Evolutionary conservation across 2,797 vertebrate species (phyloP).

Genomic region (Allochrocebus solatus): DNA sequence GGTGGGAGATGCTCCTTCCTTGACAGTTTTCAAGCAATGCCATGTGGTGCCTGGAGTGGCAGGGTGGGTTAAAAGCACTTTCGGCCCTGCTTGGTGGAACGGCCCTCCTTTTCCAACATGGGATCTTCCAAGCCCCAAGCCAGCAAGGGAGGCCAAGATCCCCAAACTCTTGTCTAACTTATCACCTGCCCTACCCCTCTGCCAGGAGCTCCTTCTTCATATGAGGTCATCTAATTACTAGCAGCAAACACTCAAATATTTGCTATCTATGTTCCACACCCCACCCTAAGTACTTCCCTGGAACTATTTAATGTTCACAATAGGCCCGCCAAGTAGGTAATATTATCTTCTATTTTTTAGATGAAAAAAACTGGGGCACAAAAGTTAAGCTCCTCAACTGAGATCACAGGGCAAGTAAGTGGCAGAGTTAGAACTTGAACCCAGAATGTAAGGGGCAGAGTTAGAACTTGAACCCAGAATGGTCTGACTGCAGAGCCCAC

Average conservation of each 20-base stretch:
- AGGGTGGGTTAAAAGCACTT: background rate
- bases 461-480: background rate
- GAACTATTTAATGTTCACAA: background rate
- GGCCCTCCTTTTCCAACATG: background rate
- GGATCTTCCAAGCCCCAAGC: background rate
- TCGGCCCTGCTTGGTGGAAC: rapidly evolving
- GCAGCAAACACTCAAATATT: background rate
- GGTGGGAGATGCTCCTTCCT: background rate
- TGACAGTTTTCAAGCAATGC: background rate
- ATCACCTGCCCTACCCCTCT: background rate
- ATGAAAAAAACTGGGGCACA: background rate
- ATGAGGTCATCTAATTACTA: background rate
- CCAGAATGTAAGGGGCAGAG: background rate
- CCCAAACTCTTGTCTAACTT: background rate
- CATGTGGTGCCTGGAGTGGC: background rate
- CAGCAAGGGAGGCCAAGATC: background rate
- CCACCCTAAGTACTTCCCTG: background rate
- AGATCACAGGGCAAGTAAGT: background rate
- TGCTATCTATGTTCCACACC: background rate
- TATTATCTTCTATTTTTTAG: background rate
- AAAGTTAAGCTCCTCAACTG: background rate
- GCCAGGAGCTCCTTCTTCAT: background rate
- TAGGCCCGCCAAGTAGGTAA: background rate
- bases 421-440: background rate
- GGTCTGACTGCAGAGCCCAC: background rate